Evolutionary conservation across 1,140 invertebrate genomes (phyloP), one percentile per base, ranked within the genome.

Genomic region (Potamilus streckersoni): DNA sequence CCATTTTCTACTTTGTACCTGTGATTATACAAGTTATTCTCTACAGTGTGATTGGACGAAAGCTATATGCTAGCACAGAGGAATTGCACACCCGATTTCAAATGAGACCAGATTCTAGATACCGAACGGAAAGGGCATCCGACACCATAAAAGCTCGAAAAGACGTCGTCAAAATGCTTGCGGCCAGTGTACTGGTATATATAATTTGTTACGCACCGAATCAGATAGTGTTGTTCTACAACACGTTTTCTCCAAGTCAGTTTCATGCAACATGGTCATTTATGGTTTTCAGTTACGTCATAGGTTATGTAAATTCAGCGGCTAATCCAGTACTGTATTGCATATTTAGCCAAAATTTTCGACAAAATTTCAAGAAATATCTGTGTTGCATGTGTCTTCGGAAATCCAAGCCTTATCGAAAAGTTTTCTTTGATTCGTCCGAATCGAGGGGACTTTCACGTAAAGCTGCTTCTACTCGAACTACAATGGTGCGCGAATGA

Each of bases 321-420:
- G 87, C 87, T 55, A 91, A 91, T 80, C 90, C 90, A 13, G 80
- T 91, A 14, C 82, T 91, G 6, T 91, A 91, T 71, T 86, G 88
- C 69, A 87, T 91, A 63, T 91, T 90, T 76, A 89, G 89, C 73
- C 86, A 89, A 65, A 90, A 89, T 67, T 91, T 90, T 69, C 74
- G 89, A 60, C 77, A 80, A 31, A 89, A 90, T 69, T 89, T 90
- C 76, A 83, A 84, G 65, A 80, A 82, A n/a, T 85, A 84, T 64
- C 74, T 90, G 3, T 85, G 83, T 74, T 89, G 83, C 49, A 65
- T 83, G 38, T 83, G 84, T 69, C 62, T 79, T 78, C 69, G 65
- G 61, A 70, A 65, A 67, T 66, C 57, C 72, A 62, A 64, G 74
- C 55, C 78, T 79, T 83, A 85, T 67, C 71, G 74, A 13, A 73